Evolutionary conservation across 2,888 invertebrate genomes (phyloP).

Genomic region (Rhimphoctona megacephalus): DNA sequence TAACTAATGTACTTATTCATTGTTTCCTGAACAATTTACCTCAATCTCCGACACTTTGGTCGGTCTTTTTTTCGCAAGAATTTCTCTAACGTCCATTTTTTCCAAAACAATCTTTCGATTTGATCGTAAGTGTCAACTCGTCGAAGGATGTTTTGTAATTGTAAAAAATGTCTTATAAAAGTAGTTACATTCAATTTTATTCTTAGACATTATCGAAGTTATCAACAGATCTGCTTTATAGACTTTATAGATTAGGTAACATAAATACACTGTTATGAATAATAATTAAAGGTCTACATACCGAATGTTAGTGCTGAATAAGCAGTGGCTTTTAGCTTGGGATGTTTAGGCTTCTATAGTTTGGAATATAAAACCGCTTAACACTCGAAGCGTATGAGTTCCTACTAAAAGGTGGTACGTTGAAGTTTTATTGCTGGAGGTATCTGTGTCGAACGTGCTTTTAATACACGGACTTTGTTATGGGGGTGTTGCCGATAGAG

Average conservation of each 20-base stretch:
- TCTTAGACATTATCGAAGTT: neutral
- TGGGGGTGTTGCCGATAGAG: constrained; percentile 51
- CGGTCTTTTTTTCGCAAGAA: neutral
- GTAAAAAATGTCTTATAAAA: neutral
- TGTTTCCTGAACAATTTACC: neutral
- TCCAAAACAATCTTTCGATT: neutral
- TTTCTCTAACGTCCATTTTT: neutral
- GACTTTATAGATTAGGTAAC: neutral
- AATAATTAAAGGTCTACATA: neutral
- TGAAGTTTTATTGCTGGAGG: neutral
- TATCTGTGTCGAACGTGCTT: constrained; percentile 34
- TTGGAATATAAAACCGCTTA: neutral
- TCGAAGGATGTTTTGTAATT: neutral
- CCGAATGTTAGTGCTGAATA: neutral
- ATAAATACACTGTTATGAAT: neutral
- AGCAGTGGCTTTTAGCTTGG: neutral
- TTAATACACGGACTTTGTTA: constrained; percentile 56
- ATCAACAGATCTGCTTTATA: neutral
- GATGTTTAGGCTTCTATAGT: neutral
- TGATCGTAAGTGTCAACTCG: neutral
- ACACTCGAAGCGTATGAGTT: neutral
- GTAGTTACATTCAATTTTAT: neutral
- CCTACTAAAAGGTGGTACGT: neutral
- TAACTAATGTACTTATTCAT: neutral
- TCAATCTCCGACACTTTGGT: neutral